Evolutionary conservation across 2,888 invertebrate species (phyloP).

Genomic region (Nemurella pictetii): DNA sequence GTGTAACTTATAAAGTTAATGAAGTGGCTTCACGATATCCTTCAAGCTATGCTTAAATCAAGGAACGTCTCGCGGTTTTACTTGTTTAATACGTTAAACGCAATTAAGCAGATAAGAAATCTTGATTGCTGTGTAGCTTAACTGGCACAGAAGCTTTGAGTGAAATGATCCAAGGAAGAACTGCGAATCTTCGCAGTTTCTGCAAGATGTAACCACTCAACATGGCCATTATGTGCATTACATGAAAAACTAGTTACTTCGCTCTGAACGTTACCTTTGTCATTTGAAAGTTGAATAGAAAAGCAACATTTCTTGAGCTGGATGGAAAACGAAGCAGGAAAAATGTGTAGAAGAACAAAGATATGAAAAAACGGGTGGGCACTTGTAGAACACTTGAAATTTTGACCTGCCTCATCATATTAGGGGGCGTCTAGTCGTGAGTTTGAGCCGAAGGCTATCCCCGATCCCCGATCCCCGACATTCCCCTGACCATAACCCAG

Average conservation of each 20-base stretch:
- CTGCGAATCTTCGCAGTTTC: background rate
- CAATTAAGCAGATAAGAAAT: conserved; percentile 38
- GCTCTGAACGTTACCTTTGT: too few relatives aligned
- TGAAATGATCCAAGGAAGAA: background rate
- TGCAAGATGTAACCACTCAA: background rate
- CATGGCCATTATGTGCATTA: background rate
- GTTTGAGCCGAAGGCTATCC: too few relatives aligned
- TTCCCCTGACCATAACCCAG: too few relatives aligned
- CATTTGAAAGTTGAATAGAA: too few relatives aligned
- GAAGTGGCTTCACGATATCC: background rate
- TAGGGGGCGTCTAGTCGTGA: too few relatives aligned
- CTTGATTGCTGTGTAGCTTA: conserved; percentile 33
- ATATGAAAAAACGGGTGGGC: too few relatives aligned
- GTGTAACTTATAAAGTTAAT: background rate
- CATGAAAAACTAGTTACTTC: too few relatives aligned
- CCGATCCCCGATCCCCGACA: too few relatives aligned
- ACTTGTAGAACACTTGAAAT: too few relatives aligned
- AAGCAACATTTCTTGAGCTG: background rate
- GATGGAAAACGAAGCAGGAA: too few relatives aligned
- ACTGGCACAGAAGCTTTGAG: conserved; percentile 36
- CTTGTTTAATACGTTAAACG: conserved; percentile 24
- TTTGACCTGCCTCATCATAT: too few relatives aligned
- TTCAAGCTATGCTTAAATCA: background rate
- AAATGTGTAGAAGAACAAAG: too few relatives aligned
- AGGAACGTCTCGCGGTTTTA: background rate